phyloP scores from a whole-genome alignment of 2,113 vertebrate genomes.

The Oophaga pumilio region DNA sequence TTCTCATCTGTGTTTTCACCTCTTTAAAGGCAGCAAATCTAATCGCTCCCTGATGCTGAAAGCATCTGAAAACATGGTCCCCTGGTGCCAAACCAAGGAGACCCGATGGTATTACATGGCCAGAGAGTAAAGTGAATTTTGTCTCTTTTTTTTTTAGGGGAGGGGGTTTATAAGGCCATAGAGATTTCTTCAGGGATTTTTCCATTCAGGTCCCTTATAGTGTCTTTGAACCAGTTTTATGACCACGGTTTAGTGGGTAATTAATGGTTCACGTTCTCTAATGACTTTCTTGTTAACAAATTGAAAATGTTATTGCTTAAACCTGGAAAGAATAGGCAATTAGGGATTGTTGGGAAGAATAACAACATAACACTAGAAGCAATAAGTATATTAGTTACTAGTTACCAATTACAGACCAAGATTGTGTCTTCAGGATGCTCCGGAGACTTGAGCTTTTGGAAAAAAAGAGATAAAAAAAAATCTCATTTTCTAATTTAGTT shows the following conservation, averaged over 20 bases:
- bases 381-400: background rate
- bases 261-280: background rate
- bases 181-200: background rate
- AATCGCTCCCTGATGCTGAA: background rate
- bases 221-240: background rate
- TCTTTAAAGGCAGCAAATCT: background rate
- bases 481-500: no score
- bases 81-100: background rate
- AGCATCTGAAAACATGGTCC: background rate
- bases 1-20: conserved; percentile 13
- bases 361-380: background rate
- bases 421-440: background rate
- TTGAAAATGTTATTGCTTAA: background rate
- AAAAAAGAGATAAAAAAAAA: no score
- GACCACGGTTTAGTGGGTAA: background rate
- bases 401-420: background rate
- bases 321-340: background rate
- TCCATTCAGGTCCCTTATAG: background rate
- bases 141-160: background rate
- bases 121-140: conserved; percentile 5
- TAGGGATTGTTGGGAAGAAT: background rate
- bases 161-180: no score
- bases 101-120: conserved; percentile 3
- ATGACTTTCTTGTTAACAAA: conserved; percentile 11
- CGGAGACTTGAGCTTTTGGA: background rate